phyloP scores from a whole-genome alignment of 2,888 invertebrate species.

The Eupeodes latifasciatus region DNA sequence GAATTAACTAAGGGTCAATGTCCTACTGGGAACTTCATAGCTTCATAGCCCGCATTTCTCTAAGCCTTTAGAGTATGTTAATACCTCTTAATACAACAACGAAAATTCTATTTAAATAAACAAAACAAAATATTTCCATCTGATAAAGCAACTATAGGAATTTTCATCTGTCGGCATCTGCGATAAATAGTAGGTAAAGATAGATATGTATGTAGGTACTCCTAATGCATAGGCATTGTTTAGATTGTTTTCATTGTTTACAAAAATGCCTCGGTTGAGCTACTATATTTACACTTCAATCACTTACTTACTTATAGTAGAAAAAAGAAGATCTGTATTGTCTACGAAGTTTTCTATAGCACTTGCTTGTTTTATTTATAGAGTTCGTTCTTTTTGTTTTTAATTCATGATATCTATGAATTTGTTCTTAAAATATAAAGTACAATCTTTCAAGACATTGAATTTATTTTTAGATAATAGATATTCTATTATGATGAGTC shows the following conservation, averaged over 20 bases:
- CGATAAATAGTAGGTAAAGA: background rate
- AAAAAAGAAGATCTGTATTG: slow-evolving; percentile 36
- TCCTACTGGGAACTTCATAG: background rate
- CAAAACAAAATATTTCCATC: slow-evolving; percentile 22
- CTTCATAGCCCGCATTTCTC: background rate
- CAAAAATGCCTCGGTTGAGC: slow-evolving; percentile 32
- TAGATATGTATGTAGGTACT: too few relatives aligned
- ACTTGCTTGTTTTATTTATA: slow-evolving; percentile 50
- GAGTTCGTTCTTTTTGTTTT: slow-evolving; percentile 5
- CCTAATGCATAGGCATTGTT: slow-evolving; percentile 17
- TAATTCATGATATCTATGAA: slow-evolving; percentile 4
- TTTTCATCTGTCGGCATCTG: slow-evolving; percentile 32
- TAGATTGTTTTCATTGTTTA: slow-evolving; percentile 45
- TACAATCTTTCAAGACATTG: slow-evolving; percentile 24
- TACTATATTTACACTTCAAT: slow-evolving; percentile 47
- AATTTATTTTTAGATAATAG: slow-evolving; percentile 34
- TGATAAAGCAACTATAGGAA: background rate
- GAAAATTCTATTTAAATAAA: background rate
- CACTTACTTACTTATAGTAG: slow-evolving; percentile 44
- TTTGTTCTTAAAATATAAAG: slow-evolving; percentile 17
- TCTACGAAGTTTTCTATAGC: slow-evolving; percentile 20
- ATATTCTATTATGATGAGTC: slow-evolving; percentile 5
- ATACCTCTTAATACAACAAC: background rate
- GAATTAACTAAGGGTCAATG: background rate
- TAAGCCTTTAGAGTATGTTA: background rate